phyloP scores from a whole-genome alignment of 2,888 invertebrate genomes.

The Chrysolina oricalcia region DNA sequence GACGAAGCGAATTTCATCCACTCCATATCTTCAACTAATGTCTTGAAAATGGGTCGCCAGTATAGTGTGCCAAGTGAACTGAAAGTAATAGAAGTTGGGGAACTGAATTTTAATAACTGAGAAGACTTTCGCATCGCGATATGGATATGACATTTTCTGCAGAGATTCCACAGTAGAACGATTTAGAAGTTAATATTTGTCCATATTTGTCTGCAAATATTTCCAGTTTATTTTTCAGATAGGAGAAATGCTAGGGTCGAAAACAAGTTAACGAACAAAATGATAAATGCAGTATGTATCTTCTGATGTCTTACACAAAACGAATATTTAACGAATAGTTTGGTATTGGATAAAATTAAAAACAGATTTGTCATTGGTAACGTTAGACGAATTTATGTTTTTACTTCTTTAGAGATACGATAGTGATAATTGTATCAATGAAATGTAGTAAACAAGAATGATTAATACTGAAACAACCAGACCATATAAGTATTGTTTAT shows the following conservation, averaged over 20 bases:
- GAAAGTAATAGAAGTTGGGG: slow-evolving; percentile 27
- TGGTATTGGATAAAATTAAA: too few species aligned
- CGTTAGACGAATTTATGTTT: too few species aligned
- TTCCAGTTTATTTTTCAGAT: neutral
- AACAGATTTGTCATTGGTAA: too few species aligned
- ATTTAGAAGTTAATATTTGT: neutral
- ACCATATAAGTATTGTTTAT: too few species aligned
- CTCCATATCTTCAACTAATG: slow-evolving; percentile 18
- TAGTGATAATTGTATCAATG: too few species aligned
- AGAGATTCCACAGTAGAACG: neutral
- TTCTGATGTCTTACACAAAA: too few species aligned
- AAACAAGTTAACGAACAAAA: too few species aligned
- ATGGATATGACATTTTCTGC: slow-evolving; percentile 21
- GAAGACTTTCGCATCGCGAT: slow-evolving; percentile 3
- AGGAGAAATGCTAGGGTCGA: neutral
- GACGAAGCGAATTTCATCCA: slow-evolving; percentile 6
- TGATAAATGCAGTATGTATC: too few species aligned
- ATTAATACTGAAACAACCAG: too few species aligned
- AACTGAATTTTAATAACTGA: slow-evolving; percentile 31
- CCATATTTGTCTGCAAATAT: neutral
- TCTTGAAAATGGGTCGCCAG: slow-evolving; percentile 22
- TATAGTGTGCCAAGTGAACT: slow-evolving; percentile 13
- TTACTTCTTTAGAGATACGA: too few species aligned
- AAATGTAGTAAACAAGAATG: too few species aligned
- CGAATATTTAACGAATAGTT: too few species aligned